Evolutionary conservation across 1,140 invertebrate species (phyloP).

Genomic region (Ridgeia piscesae): DNA sequence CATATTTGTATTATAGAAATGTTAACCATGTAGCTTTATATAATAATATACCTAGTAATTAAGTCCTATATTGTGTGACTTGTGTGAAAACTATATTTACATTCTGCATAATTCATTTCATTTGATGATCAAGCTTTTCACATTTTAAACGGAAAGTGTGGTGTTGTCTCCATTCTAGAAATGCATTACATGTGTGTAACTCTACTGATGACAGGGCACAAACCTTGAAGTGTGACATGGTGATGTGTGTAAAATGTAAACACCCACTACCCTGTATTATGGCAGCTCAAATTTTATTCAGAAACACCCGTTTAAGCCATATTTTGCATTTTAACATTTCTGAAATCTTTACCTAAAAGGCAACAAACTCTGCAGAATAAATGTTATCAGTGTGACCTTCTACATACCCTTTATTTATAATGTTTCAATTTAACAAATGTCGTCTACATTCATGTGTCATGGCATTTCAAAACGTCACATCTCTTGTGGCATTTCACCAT

Average conservation of each 20-base stretch:
- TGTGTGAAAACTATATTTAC: too few relatives aligned
- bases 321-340: background rate
- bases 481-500: background rate
- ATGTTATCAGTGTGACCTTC: background rate
- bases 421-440: background rate
- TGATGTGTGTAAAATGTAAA: background rate
- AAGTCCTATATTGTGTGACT: too few relatives aligned
- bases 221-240: background rate
- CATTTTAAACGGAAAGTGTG: too few relatives aligned
- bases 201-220: too few relatives aligned
- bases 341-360: background rate
- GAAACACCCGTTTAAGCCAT: background rate
- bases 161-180: too few relatives aligned
- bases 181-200: too few relatives aligned
- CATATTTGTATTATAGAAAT: too few relatives aligned
- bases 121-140: too few relatives aligned
- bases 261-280: background rate
- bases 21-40: too few relatives aligned
- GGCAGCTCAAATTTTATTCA: background rate
- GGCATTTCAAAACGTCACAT: background rate
- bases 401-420: background rate
- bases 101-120: too few relatives aligned
- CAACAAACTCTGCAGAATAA: background rate
- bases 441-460: background rate
- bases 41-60: too few relatives aligned